A percentile compares a stretch with the other conserved stretches of the same genome.
phyloP scores from a whole-genome alignment of 2,888 invertebrate species.

The Microctonus aethiopoides region DNA sequence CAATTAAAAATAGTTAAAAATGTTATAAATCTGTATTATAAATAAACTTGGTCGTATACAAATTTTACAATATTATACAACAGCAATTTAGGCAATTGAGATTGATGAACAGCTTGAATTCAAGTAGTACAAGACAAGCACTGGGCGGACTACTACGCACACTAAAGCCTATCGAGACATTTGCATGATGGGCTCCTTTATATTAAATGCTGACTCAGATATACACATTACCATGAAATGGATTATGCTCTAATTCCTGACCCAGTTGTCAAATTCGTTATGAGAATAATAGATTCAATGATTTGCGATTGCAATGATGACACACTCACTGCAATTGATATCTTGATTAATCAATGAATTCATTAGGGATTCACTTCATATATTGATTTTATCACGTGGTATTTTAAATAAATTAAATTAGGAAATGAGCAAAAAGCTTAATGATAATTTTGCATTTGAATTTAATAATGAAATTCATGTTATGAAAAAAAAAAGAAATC shows the following conservation, averaged over 20 bases:
- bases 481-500: no score
- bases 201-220: constrained; percentile 25
- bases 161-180: constrained; percentile 7
- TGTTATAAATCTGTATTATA: no score
- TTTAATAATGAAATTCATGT: no score
- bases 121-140: constrained; percentile 11
- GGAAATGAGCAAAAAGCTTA: neutral
- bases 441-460: neutral
- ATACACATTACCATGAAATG: neutral
- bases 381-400: neutral
- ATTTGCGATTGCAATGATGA: neutral
- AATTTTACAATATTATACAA: neutral
- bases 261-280: constrained; percentile 32
- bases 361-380: constrained; percentile 13
- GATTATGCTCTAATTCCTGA: constrained; percentile 27
- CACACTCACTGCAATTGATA: neutral
- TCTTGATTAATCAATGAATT: constrained; percentile 6
- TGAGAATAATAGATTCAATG: constrained; percentile 23
- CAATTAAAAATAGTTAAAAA: no score
- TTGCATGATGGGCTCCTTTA: constrained; percentile 8
- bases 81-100: neutral
- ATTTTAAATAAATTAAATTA: neutral
- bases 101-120: neutral
- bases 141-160: constrained; percentile 4
- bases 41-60: no score